Conservation (phyloP, 2,113 vertebrate genomes). For the Toxostoma redivivum region DNA sequence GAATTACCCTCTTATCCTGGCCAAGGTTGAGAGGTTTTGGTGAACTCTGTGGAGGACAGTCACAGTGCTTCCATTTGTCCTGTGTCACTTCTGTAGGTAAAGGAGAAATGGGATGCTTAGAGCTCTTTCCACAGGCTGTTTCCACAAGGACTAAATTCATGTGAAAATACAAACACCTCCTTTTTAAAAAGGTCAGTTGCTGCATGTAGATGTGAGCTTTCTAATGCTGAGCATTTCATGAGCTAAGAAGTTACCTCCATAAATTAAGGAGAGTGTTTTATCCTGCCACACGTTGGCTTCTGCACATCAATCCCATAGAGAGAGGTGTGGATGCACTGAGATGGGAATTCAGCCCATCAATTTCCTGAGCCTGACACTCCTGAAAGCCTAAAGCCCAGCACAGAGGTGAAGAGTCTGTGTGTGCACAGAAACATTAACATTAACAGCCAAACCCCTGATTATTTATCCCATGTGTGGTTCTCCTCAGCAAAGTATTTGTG, state of each 20-base stretch:
- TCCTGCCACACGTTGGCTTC: background rate
- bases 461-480: background rate
- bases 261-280: background rate
- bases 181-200: background rate
- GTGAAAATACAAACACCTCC: background rate
- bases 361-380: background rate
- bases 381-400: background rate
- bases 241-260: background rate
- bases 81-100: background rate
- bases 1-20: background rate
- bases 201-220: background rate
- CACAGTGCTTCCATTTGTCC: background rate
- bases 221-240: background rate
- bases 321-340: background rate
- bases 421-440: background rate
- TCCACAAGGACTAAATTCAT: background rate
- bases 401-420: background rate
- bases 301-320: background rate
- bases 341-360: background rate
- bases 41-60: background rate
- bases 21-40: background rate
- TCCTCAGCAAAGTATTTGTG: background rate
- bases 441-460: background rate
- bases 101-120: background rate
- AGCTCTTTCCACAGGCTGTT: background rate